phyloP scores from a whole-genome alignment of 2,113 vertebrate genomes.

The Lagopus leucura region DNA sequence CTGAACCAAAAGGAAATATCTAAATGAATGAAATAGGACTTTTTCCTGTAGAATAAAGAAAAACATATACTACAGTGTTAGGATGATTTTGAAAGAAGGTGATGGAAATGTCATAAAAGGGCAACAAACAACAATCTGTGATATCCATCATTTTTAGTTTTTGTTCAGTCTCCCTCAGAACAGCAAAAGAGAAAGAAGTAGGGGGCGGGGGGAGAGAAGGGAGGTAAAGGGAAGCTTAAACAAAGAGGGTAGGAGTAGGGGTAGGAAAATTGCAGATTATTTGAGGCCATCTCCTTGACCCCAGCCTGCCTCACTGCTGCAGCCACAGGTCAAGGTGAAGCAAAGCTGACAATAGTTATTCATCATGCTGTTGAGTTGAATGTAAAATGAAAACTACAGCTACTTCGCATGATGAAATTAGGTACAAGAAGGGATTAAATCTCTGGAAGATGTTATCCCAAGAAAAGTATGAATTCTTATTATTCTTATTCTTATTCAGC shows the following conservation, averaged over 20 bases:
- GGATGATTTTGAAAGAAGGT: constrained; percentile 16
- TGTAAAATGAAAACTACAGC: constrained; percentile 75
- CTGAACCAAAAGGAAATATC: background rate
- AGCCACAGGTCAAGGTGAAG: constrained; percentile 59
- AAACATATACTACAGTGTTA: background rate
- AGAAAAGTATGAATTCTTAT: constrained; percentile 74
- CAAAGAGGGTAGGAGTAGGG: background rate
- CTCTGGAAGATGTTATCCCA: constrained; percentile 79
- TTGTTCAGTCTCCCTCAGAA: background rate
- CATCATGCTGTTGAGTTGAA: constrained; percentile 70
- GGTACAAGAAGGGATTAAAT: constrained; percentile 72
- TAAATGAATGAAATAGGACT: background rate
- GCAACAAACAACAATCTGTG: background rate
- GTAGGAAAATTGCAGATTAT: constrained; percentile 46
- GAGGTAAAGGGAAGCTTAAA: background rate
- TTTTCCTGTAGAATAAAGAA: background rate
- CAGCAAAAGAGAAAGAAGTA: background rate
- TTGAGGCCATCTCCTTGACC: constrained; percentile 39
- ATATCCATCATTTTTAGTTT: constrained; percentile 28
- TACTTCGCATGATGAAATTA: constrained; percentile 64
- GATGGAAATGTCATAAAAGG: background rate
- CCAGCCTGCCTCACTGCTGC: constrained; percentile 13
- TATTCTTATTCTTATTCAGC: constrained; percentile 69
- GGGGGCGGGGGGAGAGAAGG: too few species aligned
- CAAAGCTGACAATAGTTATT: constrained; percentile 74